phyloP scores from a whole-genome alignment of 2,113 vertebrate species.

The Lampris megalopsis region DNA sequence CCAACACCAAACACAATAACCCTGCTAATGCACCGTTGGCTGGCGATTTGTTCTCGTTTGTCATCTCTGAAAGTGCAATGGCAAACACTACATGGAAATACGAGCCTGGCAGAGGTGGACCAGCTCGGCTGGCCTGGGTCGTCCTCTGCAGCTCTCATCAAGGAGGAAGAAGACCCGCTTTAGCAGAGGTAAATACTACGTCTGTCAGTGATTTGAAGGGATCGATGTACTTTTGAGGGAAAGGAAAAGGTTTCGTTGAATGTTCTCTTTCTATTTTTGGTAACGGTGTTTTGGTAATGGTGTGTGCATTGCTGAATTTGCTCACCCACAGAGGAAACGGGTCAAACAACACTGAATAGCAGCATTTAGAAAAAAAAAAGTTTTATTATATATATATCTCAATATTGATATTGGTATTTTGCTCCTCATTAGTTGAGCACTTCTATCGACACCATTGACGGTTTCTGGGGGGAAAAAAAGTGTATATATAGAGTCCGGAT shows the following conservation, averaged over 20 bases:
- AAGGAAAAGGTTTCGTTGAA: too few species aligned
- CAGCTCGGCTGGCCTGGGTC: constrained; percentile 18
- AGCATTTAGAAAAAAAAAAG: too few species aligned
- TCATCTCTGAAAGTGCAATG: constrained; percentile 57
- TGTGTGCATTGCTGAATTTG: neutral
- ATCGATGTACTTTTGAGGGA: constrained; percentile 47
- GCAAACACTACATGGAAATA: constrained; percentile 54
- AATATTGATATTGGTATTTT: too few species aligned
- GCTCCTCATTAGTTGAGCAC: too few species aligned
- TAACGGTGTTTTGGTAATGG: neutral
- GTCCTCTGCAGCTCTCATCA: constrained; percentile 26
- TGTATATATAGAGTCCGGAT: too few species aligned
- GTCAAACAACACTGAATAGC: neutral
- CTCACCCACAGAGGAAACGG: constrained; percentile 10
- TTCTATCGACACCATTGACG: too few species aligned
- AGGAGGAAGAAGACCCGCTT: constrained; percentile 26
- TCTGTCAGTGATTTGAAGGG: constrained; percentile 39
- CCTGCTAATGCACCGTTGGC: constrained; percentile 57
- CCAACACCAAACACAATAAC: constrained; percentile 59
- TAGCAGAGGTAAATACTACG: constrained; percentile 48
- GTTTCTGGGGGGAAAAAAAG: too few species aligned
- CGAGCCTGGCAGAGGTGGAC: constrained; percentile 44
- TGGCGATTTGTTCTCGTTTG: constrained; percentile 71
- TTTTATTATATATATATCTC: too few species aligned
- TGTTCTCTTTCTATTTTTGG: constrained; percentile 23